Percentiles rank a stretch among this genome's conserved stretches.
These are phyloP conservation scores for Symphodus melops DNA, from an alignment of 2,113 vertebrate species.

Conservation along the genomic window DNA sequence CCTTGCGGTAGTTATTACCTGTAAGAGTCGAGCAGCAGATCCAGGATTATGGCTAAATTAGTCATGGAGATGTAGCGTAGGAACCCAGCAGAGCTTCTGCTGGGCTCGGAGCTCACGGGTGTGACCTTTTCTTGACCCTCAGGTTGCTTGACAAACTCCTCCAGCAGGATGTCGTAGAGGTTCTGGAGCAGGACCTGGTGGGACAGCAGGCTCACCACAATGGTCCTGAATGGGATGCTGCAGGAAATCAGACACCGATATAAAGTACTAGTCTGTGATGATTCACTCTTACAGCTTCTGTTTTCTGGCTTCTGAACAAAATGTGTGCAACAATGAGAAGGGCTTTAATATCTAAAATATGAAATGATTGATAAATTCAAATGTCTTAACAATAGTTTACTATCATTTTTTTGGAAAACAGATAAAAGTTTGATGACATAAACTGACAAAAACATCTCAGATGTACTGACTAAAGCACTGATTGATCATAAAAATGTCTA, in stretches of 20 bases:
- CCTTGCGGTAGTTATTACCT: slow-evolving; percentile 48
- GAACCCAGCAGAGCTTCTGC: slow-evolving; percentile 88
- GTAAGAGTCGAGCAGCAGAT: slow-evolving; percentile 96
- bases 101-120: slow-evolving; percentile 83
- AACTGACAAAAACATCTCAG: no score
- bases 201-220: slow-evolving; percentile 96
- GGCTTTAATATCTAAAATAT: no score
- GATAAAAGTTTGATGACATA: no score
- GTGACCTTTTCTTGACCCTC: slow-evolving; percentile 84
- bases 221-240: slow-evolving; percentile 96
- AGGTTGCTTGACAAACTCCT: slow-evolving; percentile 93
- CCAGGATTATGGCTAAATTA: slow-evolving; percentile 95
- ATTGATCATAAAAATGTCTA: no score
- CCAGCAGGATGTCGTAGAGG: slow-evolving; percentile 93
- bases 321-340: no score
- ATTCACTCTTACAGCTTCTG: no score
- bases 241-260: not conserved
- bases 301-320: no score
- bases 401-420: no score
- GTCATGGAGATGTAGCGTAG: slow-evolving; percentile 98
- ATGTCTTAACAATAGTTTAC: no score
- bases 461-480: no score
- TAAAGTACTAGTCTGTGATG: not conserved
- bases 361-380: no score
- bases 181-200: slow-evolving; percentile 98